Conservation (phyloP, 2,888 invertebrate genomes). For the Ischnus inquisitorius region DNA sequence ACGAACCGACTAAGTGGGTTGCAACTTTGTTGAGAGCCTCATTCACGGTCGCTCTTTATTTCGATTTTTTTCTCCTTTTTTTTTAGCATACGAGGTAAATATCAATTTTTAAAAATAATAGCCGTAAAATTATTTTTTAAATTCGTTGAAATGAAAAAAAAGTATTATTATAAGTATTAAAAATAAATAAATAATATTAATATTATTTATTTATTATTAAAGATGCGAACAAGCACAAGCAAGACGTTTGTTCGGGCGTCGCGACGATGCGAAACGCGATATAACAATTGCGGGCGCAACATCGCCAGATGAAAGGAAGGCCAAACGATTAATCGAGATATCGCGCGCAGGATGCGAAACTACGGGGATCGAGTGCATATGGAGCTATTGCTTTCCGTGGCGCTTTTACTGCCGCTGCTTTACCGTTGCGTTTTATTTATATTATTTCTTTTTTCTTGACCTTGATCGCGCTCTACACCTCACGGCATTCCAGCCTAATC, state of each 20-base stretch:
- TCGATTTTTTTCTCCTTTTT: too few relatives aligned
- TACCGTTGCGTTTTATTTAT: constrained; percentile 21
- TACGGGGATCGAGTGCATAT: background rate
- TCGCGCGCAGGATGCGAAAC: background rate
- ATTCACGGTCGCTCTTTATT: too few relatives aligned
- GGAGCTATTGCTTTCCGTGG: constrained; percentile 42
- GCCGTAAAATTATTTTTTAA: background rate
- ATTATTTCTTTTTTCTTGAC: constrained; percentile 75
- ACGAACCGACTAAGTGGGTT: too few relatives aligned
- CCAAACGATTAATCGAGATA: constrained; percentile 20
- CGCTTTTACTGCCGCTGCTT: constrained; percentile 40
- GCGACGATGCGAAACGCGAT: background rate
- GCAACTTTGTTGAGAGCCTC: too few relatives aligned
- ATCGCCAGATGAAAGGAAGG: background rate
- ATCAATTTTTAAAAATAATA: too few relatives aligned
- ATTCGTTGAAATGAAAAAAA: too few relatives aligned
- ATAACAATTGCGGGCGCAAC: background rate
- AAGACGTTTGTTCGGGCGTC: too few relatives aligned
- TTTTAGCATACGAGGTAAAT: too few relatives aligned
- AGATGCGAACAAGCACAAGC: too few relatives aligned
- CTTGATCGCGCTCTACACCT: constrained; percentile 78
- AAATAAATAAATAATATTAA: too few relatives aligned
- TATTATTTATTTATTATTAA: too few relatives aligned
- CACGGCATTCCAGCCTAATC: constrained; percentile 80
- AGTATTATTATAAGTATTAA: too few relatives aligned